Conservation (phyloP, 2,888 invertebrate genomes). For the Heteropelma amictum region DNA sequence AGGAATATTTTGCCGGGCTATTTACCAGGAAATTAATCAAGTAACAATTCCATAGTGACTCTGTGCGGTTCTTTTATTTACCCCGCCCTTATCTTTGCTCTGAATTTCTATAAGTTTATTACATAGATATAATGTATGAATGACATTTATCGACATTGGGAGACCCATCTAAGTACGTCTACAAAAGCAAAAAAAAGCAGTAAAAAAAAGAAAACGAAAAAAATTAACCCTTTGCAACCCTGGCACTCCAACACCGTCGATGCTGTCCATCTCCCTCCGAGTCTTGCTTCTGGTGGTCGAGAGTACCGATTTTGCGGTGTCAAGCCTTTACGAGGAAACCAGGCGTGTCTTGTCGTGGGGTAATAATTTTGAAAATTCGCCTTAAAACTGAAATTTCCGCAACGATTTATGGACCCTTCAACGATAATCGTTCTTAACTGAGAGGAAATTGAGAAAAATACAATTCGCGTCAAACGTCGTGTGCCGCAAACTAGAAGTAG, state of each 20-base stretch:
- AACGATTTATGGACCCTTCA: neutral
- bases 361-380: too few relatives aligned
- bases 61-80: conserved; percentile 21
- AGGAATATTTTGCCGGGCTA: too few relatives aligned
- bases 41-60: too few relatives aligned
- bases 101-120: neutral
- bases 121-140: neutral
- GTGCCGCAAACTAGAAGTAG: conserved; percentile 1
- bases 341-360: conserved; percentile 53
- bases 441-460: too few relatives aligned
- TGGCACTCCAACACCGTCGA: conserved; percentile 52
- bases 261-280: conserved; percentile 38
- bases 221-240: conserved; percentile 41
- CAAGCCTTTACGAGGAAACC: conserved; percentile 59
- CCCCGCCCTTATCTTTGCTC: conserved; percentile 2
- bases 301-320: conserved; percentile 39
- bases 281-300: conserved; percentile 33
- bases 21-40: too few relatives aligned
- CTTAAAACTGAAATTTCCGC: too few relatives aligned
- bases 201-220: too few relatives aligned
- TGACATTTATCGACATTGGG: conserved; percentile 54
- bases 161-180: conserved; percentile 28
- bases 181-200: conserved; percentile 32
- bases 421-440: too few relatives aligned
- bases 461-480: too few relatives aligned